Evolutionary conservation across 2,113 vertebrate genomes (phyloP).

Genomic region (Actenoides lindsayi): DNA sequence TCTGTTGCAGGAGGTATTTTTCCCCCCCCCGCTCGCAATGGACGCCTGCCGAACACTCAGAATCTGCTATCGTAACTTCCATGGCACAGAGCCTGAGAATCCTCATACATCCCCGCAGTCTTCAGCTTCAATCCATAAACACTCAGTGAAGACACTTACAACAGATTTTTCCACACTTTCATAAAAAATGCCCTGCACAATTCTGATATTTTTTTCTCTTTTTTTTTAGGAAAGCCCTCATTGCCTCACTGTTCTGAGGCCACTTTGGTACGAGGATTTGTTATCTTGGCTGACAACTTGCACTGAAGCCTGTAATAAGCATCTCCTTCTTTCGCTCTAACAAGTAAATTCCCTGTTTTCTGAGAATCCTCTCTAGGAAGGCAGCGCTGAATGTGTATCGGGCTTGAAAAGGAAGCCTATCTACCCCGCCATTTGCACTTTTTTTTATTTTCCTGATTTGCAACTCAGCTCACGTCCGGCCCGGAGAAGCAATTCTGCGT

Average conservation of each 20-base stretch:
- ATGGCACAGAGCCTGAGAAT: constrained; percentile 27
- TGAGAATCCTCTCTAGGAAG: constrained; percentile 62
- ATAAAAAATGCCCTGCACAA: neutral
- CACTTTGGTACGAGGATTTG: constrained; percentile 33
- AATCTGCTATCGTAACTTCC: neutral
- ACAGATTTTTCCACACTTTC: constrained; percentile 36
- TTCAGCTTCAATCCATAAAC: constrained; percentile 54
- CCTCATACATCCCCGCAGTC: neutral
- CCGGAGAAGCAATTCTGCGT: constrained; percentile 47
- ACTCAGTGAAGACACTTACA: constrained; percentile 23
- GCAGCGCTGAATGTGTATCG: constrained; percentile 46
- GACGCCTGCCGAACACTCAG: neutral
- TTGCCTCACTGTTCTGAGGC: constrained; percentile 38
- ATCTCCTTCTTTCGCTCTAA: constrained; percentile 59
- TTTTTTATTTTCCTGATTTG: constrained; percentile 59
- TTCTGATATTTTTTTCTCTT: neutral
- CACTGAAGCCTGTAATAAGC: constrained; percentile 56
- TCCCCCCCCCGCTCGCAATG: neutral
- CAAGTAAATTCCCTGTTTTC: constrained; percentile 72
- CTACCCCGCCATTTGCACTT: constrained; percentile 43
- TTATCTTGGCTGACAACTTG: constrained; percentile 59
- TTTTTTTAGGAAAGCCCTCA: neutral
- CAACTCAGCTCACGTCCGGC: constrained; percentile 61
- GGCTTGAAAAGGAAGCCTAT: constrained; percentile 68
- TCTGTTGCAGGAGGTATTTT: neutral